A percentile compares a stretch with the other conserved stretches of the same genome.
These are phyloP conservation scores for Nasonia vitripennis DNA, from an alignment of 1,140 invertebrate species.

Conservation along the genomic window DNA sequence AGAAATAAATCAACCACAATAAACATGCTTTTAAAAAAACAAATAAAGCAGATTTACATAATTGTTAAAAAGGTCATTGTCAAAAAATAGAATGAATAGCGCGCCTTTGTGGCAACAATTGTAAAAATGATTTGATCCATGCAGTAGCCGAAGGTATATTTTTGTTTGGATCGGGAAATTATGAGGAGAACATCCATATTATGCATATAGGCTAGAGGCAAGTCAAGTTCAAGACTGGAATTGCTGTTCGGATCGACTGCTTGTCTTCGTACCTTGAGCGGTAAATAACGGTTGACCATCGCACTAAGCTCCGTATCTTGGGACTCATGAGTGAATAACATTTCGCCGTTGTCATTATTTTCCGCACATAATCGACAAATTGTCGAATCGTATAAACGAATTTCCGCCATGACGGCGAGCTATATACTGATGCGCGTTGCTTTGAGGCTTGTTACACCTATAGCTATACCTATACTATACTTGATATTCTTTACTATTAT, in stretches of 20 bases:
- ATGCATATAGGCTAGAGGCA: conserved; percentile 60
- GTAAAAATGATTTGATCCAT: conserved; percentile 66
- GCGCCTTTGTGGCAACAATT: not conserved
- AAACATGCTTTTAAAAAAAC: not conserved
- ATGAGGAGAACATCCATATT: conserved; percentile 65
- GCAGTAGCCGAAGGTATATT: conserved; percentile 60
- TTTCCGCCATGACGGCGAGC: conserved; percentile 64
- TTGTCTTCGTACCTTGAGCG: conserved; percentile 78
- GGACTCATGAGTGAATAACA: conserved; percentile 77
- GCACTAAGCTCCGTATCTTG: conserved; percentile 78
- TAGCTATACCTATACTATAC: not conserved
- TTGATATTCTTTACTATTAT: not conserved
- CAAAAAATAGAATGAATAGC: not conserved
- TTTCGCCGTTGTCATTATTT: conserved; percentile 81
- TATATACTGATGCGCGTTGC: conserved; percentile 1
- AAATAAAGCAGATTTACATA: not conserved
- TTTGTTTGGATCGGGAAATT: not conserved
- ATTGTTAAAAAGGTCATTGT: not conserved
- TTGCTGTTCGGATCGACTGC: conserved; percentile 14
- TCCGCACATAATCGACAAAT: conserved; percentile 84
- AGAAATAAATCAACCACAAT: not conserved
- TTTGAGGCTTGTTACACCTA: not conserved
- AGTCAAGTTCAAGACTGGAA: conserved; percentile 79
- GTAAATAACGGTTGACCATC: conserved; percentile 83
- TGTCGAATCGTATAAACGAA: conserved; percentile 78